These are phyloP conservation scores for Lasioglossum oenotherae DNA, from an alignment of 2,888 invertebrate species.

Conservation along the genomic window DNA sequence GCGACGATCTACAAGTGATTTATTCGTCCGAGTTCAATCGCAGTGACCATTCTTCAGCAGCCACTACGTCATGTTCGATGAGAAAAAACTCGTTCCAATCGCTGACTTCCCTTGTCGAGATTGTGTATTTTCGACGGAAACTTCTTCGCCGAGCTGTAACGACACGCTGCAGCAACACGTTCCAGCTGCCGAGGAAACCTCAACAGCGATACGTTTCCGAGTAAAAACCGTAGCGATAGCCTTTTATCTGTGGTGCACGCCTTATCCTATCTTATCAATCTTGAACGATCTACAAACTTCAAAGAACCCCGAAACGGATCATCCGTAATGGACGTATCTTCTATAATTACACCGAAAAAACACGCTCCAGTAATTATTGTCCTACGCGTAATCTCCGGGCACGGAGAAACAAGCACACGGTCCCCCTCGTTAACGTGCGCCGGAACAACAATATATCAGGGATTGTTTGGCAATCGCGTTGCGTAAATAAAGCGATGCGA, in stretches of 20 bases:
- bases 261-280: slow-evolving; percentile 51
- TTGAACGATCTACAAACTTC: slow-evolving; percentile 25
- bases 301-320: slow-evolving; percentile 9
- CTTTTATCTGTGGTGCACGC: slow-evolving; percentile 45
- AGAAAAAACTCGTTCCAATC: not conserved
- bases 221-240: slow-evolving; percentile 45
- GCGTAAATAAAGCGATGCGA: slow-evolving; percentile 35
- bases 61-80: not conserved
- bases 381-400: slow-evolving; percentile 17
- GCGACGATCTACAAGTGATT: not conserved
- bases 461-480: not conserved
- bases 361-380: slow-evolving; percentile 1
- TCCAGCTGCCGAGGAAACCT: slow-evolving; percentile 3
- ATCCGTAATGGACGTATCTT: not conserved
- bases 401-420: slow-evolving; percentile 22
- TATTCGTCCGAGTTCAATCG: not conserved
- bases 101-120: not conserved
- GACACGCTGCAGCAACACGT: not conserved
- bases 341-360: not conserved
- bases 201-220: not conserved
- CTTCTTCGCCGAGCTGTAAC: slow-evolving; percentile 6
- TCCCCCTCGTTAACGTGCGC: not conserved
- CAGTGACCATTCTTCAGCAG: not conserved
- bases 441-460: slow-evolving; percentile 15
- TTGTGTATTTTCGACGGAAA: not conserved